Conservation (phyloP, 2,888 invertebrate genomes). For the Xestia ashworthii region DNA sequence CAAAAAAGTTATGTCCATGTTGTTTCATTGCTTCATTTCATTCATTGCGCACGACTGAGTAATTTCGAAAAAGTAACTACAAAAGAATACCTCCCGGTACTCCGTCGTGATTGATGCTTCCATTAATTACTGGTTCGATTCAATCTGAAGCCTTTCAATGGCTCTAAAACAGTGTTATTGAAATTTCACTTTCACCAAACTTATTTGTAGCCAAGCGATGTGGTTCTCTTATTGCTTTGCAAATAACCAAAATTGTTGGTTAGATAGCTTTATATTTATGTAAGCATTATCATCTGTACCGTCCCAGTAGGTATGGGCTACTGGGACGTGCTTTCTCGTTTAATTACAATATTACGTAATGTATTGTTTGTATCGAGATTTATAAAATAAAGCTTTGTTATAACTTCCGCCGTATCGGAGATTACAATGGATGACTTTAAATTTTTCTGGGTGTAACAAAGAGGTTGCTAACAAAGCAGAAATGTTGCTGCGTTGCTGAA, state of each 20-base stretch:
- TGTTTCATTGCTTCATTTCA: constrained; percentile 52
- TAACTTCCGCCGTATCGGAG: constrained; percentile 63
- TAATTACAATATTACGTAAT: constrained; percentile 77
- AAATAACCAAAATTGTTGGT: constrained; percentile 82
- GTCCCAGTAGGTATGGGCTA: constrained; percentile 52
- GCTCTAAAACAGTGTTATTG: constrained; percentile 83
- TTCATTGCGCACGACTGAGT: constrained; percentile 72
- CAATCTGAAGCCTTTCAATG: constrained; percentile 76
- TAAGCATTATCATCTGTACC: constrained; percentile 81
- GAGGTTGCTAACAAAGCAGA: constrained; percentile 56
- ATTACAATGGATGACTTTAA: constrained; percentile 62
- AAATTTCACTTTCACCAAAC: constrained; percentile 86
- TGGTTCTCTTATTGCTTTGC: constrained; percentile 78
- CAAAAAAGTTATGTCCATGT: constrained; percentile 43
- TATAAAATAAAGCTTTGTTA: constrained; percentile 68
- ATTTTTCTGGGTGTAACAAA: constrained; percentile 51
- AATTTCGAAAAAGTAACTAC: constrained; percentile 71
- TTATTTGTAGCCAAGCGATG: constrained; percentile 75
- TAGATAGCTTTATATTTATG: constrained; percentile 76
- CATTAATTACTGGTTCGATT: constrained; percentile 84
- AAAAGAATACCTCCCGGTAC: constrained; percentile 70
- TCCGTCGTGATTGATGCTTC: constrained; percentile 83
- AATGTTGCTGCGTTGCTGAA: constrained; percentile 51
- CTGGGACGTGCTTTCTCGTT: constrained; percentile 77
- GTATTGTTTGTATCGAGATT: constrained; percentile 71